Base-by-base conservation (phyloP, 2,888 invertebrate genomes). In the Gryllus longicercus region DNA sequence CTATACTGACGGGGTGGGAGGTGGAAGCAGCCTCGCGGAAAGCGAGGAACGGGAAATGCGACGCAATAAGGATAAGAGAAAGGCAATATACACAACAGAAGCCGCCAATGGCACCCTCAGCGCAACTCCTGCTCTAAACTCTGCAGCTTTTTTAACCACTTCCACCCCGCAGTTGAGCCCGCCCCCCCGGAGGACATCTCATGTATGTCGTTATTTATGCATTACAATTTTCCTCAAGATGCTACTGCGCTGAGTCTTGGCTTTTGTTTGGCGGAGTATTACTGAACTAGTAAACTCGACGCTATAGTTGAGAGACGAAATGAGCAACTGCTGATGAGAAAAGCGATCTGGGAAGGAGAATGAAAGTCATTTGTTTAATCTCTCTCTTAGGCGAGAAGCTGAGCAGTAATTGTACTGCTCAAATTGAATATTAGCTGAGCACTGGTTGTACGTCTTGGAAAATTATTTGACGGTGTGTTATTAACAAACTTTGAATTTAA, bases 221-320 rank as follows among this genome's bases (percentile, higher is more conserved):
- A 82, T 82, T 82, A 82, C 80, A 81, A 82, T 81, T 81, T 82
- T 79, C 82, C 79, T 81, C 81, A 78, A 81, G 80, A 81, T 80
- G 81, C 76, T 76, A 50, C 75, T 80, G n/a, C 49, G 51, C 76
- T 25, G n/a, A n/a, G 75, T 3, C 63, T 77, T 49, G 74, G 38
- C 74, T 78, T 23, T 50, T 76, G 81, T 38, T 21, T 49, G 50
- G 77, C 51, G 80, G 81, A 49, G 79, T 76, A 77, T 78, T 79
- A 74, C 80, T 78, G 77, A 81, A 79, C 76, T 77, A 80, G 80
- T 80, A 80, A 80, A 82, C 79, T 81, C 81, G 76, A 50, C 77
- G 51, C 79, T 79, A 82, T 80, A 79, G 38, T 79, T 80, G 79
- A 78, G 77, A 75, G 78, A 51, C 75, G 63, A 74, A 77, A 79